These are phyloP conservation scores for Pipistrellus kuhlii DNA, from an alignment of 2,797 vertebrate genomes.

Conservation along the genomic window DNA sequence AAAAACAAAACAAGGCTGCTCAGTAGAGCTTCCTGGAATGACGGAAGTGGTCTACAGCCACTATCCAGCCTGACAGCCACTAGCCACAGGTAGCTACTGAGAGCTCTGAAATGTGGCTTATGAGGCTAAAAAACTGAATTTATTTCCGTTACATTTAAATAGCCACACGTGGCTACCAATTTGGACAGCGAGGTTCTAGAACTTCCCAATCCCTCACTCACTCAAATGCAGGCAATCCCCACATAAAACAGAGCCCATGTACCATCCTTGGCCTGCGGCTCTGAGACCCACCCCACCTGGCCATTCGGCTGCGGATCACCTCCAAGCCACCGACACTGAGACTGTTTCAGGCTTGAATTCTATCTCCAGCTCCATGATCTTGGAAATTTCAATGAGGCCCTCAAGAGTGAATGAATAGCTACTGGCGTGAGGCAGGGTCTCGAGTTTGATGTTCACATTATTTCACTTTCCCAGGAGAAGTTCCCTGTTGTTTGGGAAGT, in stretches of 20 bases:
- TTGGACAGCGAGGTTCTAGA: background rate
- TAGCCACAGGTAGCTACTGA: background rate
- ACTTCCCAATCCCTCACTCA: background rate
- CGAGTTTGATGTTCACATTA: background rate
- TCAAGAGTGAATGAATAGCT: background rate
- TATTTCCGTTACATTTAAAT: background rate
- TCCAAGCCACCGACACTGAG: background rate
- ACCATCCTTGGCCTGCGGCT: background rate
- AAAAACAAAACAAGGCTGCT: too few species aligned
- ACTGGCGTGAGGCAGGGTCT: background rate
- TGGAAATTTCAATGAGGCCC: background rate
- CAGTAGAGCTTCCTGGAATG: background rate
- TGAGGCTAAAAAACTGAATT: background rate
- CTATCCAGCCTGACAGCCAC: background rate
- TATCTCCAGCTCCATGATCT: rapidly evolving
- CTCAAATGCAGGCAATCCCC: background rate
- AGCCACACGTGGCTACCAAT: background rate
- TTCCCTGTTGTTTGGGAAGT: too few species aligned
- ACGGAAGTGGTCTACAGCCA: background rate
- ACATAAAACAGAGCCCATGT: background rate
- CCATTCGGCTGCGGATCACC: background rate
- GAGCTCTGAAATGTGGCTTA: background rate
- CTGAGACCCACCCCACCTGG: background rate
- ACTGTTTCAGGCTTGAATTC: background rate
- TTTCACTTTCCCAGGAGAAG: background rate